These are phyloP conservation scores for Pyrochroa serraticornis DNA, from an alignment of 2,888 invertebrate species.

Conservation along the genomic window DNA sequence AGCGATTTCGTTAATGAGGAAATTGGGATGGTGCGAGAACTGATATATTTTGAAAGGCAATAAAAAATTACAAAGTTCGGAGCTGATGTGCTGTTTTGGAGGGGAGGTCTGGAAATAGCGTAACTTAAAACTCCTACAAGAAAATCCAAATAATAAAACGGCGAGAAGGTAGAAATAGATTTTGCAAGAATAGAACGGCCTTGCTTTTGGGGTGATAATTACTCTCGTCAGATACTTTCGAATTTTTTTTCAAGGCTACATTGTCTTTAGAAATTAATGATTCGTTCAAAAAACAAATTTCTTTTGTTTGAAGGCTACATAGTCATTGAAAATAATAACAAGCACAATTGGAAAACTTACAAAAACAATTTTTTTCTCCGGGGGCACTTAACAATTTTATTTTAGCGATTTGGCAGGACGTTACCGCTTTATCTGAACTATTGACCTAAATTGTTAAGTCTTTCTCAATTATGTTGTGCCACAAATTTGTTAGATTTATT, in stretches of 20 bases:
- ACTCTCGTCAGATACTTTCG: neutral
- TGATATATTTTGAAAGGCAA: conserved; percentile 17
- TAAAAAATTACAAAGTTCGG: conserved; percentile 18
- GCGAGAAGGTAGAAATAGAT: conserved; percentile 26
- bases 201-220: conserved; percentile 11
- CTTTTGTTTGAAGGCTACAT: too few relatives aligned
- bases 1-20: conserved; percentile 1
- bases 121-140: conserved; percentile 22
- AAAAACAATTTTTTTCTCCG: too few relatives aligned
- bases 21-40: conserved; percentile 3
- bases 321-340: too few relatives aligned
- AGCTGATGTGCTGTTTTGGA: conserved; percentile 11
- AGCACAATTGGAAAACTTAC: too few relatives aligned
- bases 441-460: too few relatives aligned
- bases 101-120: conserved; percentile 41
- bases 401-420: too few relatives aligned
- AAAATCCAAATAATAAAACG: conserved; percentile 22
- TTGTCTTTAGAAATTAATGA: too few relatives aligned
- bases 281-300: too few relatives aligned
- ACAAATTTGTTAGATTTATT: too few relatives aligned
- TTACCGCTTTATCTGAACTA: too few relatives aligned
- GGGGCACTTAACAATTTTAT: too few relatives aligned
- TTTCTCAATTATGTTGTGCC: too few relatives aligned
- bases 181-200: conserved; percentile 29
- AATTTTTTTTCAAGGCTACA: neutral